phyloP scores from a whole-genome alignment of 2,888 invertebrate genomes.

The Amblyteles armatorius region DNA sequence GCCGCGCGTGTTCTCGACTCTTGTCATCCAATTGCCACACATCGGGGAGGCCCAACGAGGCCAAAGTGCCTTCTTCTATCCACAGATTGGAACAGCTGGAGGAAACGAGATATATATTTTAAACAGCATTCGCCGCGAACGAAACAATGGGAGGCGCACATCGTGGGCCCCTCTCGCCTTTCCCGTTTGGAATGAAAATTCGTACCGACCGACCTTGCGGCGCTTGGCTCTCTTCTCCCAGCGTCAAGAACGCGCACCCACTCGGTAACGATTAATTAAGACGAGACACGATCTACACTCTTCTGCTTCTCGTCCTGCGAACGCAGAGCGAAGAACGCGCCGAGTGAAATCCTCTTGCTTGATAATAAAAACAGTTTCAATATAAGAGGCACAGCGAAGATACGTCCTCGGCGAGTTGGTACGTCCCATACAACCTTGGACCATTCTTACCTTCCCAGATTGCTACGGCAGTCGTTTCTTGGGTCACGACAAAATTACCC shows the following conservation, averaged over 20 bases:
- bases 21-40: slow-evolving; percentile 24
- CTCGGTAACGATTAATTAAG: slow-evolving; percentile 57
- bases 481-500: slow-evolving; percentile 14
- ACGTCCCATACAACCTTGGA: slow-evolving; percentile 56
- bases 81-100: neutral
- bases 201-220: slow-evolving; percentile 49
- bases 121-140: slow-evolving; percentile 9
- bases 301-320: slow-evolving; percentile 18
- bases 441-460: slow-evolving; percentile 54
- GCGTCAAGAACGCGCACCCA: slow-evolving; percentile 4
- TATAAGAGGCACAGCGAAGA: slow-evolving; percentile 20
- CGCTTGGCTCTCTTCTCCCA: neutral
- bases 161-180: slow-evolving; percentile 35
- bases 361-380: slow-evolving; percentile 47
- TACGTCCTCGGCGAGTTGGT: slow-evolving; percentile 38
- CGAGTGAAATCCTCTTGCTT: slow-evolving; percentile 34
- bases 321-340: slow-evolving; percentile 21
- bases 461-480: neutral
- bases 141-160: slow-evolving; percentile 40
- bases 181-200: slow-evolving; percentile 64
- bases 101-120: slow-evolving; percentile 21
- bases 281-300: slow-evolving; percentile 5
- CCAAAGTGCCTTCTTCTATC: neutral
- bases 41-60: neutral
- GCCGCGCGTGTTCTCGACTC: neutral